A percentile compares a stretch with the other conserved stretches of the same genome.
Conservation (phyloP, 2,797 vertebrate genomes). For the Labeo calbasu region DNA sequence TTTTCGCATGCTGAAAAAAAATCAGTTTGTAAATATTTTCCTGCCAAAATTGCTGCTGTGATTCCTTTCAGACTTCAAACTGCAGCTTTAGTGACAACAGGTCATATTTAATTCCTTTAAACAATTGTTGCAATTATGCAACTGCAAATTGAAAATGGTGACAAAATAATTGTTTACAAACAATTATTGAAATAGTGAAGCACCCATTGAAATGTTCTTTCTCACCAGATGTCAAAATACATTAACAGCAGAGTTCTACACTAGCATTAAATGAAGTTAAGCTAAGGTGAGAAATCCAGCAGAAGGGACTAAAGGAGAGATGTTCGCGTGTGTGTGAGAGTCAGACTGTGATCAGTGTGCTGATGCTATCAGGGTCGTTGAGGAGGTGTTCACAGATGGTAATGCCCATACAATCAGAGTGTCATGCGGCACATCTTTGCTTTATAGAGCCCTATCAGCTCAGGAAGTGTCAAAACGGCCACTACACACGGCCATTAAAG, state of each 20-base stretch:
- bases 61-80: neutral
- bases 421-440: conserved; percentile 79
- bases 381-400: conserved; percentile 78
- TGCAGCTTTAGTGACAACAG: neutral
- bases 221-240: conserved; percentile 30
- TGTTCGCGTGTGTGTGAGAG: conserved; percentile 46
- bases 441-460: conserved; percentile 86
- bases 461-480: conserved; percentile 91
- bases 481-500: conserved; percentile 85
- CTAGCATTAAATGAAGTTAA: conserved; percentile 25
- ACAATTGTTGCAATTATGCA: conserved; percentile 12
- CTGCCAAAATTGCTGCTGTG: neutral
- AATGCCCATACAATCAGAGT: conserved; percentile 75
- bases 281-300: conserved; percentile 48
- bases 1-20: neutral
- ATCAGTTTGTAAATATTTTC: neutral
- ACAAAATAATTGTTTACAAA: conserved; percentile 11
- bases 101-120: conserved; percentile 14
- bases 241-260: conserved; percentile 24
- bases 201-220: conserved; percentile 10
- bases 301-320: conserved; percentile 46
- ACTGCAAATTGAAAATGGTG: neutral
- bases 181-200: neutral
- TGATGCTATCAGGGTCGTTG: conserved; percentile 64
- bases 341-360: conserved; percentile 51